Conservation (phyloP, 2,888 invertebrate species). For the Phyllotreta cruciferae region DNA sequence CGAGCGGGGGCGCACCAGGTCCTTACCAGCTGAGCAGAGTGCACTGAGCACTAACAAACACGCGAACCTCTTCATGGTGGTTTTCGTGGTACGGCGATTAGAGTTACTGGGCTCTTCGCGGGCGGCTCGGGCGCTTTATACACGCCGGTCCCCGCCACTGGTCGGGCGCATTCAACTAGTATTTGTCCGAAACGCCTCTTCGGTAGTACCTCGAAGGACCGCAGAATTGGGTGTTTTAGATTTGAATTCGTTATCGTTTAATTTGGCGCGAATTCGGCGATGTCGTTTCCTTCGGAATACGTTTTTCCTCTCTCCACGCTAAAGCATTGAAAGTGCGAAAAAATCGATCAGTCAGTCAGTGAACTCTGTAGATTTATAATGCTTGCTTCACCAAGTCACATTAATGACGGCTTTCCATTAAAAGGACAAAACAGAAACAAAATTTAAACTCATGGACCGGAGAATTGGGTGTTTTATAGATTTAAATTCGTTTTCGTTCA, state of each 20-base stretch:
- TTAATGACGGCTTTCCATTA: too few relatives aligned
- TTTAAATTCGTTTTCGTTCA: too few relatives aligned
- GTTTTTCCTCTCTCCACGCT: too few relatives aligned
- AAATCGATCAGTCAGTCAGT: too few relatives aligned
- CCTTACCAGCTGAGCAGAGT: conserved; percentile 59
- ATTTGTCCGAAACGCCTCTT: conserved; percentile 11
- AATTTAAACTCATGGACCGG: too few relatives aligned
- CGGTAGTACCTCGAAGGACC: conserved; percentile 1
- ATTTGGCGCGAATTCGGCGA: too few relatives aligned
- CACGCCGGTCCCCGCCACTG: conserved; percentile 41
- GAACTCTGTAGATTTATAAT: too few relatives aligned
- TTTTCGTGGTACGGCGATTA: conserved; percentile 49
- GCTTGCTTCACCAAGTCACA: too few relatives aligned
- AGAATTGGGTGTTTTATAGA: not conserved
- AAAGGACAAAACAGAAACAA: too few relatives aligned
- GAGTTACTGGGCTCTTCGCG: conserved; percentile 52
- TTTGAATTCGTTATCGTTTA: too few relatives aligned
- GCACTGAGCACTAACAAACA: conserved; percentile 59
- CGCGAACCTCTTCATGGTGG: conserved; percentile 57
- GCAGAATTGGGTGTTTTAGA: not conserved
- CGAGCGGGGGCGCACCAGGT: conserved; percentile 32
- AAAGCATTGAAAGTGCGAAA: too few relatives aligned
- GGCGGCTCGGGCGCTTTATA: conserved; percentile 55
- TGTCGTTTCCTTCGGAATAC: too few relatives aligned
- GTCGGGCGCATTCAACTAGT: conserved; percentile 3